These are phyloP conservation scores for Polyodon spathula DNA, from an alignment of 2,113 vertebrate species.

Conservation along the genomic window DNA sequence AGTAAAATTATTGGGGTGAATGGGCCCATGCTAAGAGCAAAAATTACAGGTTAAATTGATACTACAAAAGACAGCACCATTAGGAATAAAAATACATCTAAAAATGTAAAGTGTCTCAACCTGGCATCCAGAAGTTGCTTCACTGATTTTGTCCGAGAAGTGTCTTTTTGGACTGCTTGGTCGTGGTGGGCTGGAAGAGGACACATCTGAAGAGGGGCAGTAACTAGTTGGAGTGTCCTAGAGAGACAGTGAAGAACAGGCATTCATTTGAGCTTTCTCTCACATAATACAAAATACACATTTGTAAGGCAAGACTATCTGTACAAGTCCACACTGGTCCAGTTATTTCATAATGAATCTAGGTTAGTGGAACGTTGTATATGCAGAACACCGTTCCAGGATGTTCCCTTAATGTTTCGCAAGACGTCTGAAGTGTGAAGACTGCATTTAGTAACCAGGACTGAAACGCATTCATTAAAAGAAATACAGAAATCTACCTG, in stretches of 20 bases:
- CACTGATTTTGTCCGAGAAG: slow-evolving; percentile 30
- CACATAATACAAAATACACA: too few species aligned
- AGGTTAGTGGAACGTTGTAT: too few species aligned
- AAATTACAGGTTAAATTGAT: slow-evolving; percentile 6
- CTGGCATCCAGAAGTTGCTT: slow-evolving; percentile 22
- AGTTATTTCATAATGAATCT: too few species aligned
- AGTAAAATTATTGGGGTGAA: not conserved
- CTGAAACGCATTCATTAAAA: not conserved
- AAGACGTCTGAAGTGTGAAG: too few species aligned
- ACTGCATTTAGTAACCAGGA: too few species aligned
- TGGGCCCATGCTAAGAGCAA: slow-evolving; percentile 24
- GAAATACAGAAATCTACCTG: slow-evolving; percentile 35
- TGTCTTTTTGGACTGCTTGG: slow-evolving; percentile 44
- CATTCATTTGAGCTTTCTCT: not conserved
- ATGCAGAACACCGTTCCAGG: too few species aligned
- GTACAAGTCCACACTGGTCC: too few species aligned
- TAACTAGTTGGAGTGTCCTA: slow-evolving; percentile 40
- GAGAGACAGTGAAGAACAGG: slow-evolving; percentile 13
- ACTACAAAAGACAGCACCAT: not conserved
- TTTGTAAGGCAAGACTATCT: too few species aligned
- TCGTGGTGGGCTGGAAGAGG: slow-evolving; percentile 25
- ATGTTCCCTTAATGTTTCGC: too few species aligned
- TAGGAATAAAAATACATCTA: not conserved
- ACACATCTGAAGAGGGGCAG: slow-evolving; percentile 28
- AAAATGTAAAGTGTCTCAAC: slow-evolving; percentile 21